Evolutionary conservation across 1,140 invertebrate species (phyloP), one percentile per base, ranked within the genome.

Genomic region (Arctopsyche grandis): DNA sequence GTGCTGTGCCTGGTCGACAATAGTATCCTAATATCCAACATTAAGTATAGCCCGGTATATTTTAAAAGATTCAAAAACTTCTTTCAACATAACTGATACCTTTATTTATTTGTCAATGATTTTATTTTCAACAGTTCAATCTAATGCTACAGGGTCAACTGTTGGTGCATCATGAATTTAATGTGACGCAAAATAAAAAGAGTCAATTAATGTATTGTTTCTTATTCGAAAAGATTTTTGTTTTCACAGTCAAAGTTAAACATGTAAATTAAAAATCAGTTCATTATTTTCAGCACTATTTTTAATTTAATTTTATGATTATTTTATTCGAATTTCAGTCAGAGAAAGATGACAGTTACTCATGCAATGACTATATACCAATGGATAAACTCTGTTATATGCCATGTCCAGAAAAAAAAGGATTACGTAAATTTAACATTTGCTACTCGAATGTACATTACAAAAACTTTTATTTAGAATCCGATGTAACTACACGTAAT

Each of bases 321-420:
- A 70, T 66, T 7, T 12, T 24, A 21, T 66, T 12, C 12, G 12
- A 66, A 19, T 71, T 71, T 52, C 22, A 88, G 87, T 86, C 87
- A 85, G 81, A 84, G 69, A 86, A 85, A 24, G 84, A 88, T 69
- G 88, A 89, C 78, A 85, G 85, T 79, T 89, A 87, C 77, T 83
- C 87, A 52, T 95, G 94, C 84, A 93, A 95, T 85, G 94, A 95
- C 86, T 94, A 94, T 86, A 96, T 96, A 78, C 94, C 97, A 89
- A 97, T 95, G 85, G 94, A 95, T 63, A 96, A 98, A 85, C 94
- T 98, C 80, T 96, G 97, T 29, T n/a, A n/a, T n/a, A 89, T 98
- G 81, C 98, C 97, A 3, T 96, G 96, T 5, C 94, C 95, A 86
- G 94, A 96, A 75, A 94, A 94, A 3, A 95, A 97, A 82, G 94